phyloP scores from a whole-genome alignment of 2,888 invertebrate species.

The Heliconius sara region DNA sequence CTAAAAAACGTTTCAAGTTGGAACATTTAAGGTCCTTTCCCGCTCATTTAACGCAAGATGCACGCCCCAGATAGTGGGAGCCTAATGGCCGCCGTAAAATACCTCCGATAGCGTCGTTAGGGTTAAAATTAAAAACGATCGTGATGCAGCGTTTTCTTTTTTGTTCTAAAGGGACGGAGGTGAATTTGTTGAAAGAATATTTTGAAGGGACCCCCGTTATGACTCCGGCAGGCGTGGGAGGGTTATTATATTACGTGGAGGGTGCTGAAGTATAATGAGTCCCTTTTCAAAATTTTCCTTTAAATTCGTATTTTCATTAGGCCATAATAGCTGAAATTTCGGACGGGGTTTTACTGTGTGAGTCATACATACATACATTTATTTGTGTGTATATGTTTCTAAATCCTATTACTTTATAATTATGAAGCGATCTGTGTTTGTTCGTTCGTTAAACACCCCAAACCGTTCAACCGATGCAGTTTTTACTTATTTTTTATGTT shows the following conservation, averaged over 20 bases:
- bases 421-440: conserved; percentile 14
- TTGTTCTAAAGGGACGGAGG: conserved; percentile 71
- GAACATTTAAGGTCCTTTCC: conserved; percentile 59
- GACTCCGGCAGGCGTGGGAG: conserved; percentile 70
- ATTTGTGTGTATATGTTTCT: neutral
- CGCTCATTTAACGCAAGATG: conserved; percentile 64
- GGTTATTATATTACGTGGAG: conserved; percentile 75
- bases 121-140: conserved; percentile 81
- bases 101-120: conserved; percentile 80
- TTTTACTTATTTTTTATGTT: neutral
- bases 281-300: conserved; percentile 72
- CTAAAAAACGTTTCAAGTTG: conserved; percentile 18
- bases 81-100: conserved; percentile 75
- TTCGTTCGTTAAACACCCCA: neutral
- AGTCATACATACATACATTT: conserved; percentile 3
- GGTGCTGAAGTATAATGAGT: conserved; percentile 74
- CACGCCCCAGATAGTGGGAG: conserved; percentile 66
- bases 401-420: conserved; percentile 24
- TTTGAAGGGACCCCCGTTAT: conserved; percentile 74
- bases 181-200: conserved; percentile 77
- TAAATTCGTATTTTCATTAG: conserved; percentile 64
- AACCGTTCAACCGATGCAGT: neutral
- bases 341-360: conserved; percentile 35
- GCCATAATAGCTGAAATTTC: conserved; percentile 57
- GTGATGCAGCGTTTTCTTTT: conserved; percentile 82